Evolutionary conservation across 1,140 invertebrate species (phyloP).

Genomic region (Oncopodura yosiiana): DNA sequence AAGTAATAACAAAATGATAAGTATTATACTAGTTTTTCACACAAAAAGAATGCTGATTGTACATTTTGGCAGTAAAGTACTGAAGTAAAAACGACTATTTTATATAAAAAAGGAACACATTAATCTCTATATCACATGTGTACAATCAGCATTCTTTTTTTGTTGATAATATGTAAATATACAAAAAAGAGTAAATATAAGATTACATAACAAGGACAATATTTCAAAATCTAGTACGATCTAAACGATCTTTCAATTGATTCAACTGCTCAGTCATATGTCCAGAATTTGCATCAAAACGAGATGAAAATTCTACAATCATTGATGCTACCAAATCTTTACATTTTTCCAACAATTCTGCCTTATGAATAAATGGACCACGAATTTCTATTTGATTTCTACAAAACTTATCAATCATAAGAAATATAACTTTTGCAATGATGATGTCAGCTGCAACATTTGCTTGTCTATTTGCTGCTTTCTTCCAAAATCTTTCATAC

Average conservation of each 20-base stretch:
- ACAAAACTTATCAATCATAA: conserved; percentile 24
- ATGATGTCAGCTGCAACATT: conserved; percentile 11
- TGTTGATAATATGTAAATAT: too few species aligned
- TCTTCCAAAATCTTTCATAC: conserved; percentile 34
- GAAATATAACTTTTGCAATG: conserved; percentile 31
- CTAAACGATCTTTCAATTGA: conserved; percentile 22
- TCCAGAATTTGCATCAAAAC: conserved; percentile 19
- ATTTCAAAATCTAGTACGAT: conserved; percentile 9
- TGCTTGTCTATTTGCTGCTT: neutral
- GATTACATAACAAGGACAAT: too few species aligned
- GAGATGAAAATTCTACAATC: conserved; percentile 33
- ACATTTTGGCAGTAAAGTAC: too few species aligned
- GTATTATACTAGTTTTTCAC: too few species aligned
- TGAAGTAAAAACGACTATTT: too few species aligned
- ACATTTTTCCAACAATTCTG: conserved; percentile 32
- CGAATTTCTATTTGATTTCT: conserved; percentile 10
- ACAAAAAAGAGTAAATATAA: too few species aligned
- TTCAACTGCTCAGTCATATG: conserved; percentile 19
- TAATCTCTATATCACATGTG: too few species aligned
- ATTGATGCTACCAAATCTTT: conserved; percentile 26
- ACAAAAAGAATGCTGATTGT: too few species aligned
- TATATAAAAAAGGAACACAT: too few species aligned
- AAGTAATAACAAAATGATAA: too few species aligned
- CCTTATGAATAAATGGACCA: conserved; percentile 1
- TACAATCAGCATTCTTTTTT: too few species aligned